phyloP scores from a whole-genome alignment of 2,888 invertebrate genomes.

The Tenthredo notha region DNA sequence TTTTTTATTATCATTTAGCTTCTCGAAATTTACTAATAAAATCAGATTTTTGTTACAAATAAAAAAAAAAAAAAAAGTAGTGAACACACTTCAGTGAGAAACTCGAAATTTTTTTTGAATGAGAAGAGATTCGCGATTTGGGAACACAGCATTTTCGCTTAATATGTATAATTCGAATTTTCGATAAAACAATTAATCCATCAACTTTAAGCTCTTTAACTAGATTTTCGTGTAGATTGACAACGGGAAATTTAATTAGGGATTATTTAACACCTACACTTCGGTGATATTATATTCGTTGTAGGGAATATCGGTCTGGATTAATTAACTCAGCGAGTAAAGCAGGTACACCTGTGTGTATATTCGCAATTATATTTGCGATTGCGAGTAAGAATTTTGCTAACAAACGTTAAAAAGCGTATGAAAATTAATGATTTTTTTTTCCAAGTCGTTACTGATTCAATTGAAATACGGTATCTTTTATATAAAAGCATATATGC shows the following conservation, averaged over 20 bases:
- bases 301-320: neutral
- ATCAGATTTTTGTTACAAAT: no score
- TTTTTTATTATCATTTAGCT: no score
- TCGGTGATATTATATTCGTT: neutral
- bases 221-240: neutral
- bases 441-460: neutral
- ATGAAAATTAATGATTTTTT: neutral
- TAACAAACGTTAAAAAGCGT: neutral
- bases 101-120: no score
- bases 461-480: no score
- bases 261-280: neutral
- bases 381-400: neutral
- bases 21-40: no score
- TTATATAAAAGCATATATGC: no score
- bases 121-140: no score
- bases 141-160: no score
- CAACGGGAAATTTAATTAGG: neutral
- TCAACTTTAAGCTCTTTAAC: no score
- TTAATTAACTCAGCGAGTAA: neutral
- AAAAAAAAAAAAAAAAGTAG: no score
- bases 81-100: no score
- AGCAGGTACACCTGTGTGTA: no score
- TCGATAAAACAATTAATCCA: neutral
- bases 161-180: neutral
- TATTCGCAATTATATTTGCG: neutral